Conservation (phyloP, 1,140 invertebrate genomes). For the Drosophila virilis region DNA sequence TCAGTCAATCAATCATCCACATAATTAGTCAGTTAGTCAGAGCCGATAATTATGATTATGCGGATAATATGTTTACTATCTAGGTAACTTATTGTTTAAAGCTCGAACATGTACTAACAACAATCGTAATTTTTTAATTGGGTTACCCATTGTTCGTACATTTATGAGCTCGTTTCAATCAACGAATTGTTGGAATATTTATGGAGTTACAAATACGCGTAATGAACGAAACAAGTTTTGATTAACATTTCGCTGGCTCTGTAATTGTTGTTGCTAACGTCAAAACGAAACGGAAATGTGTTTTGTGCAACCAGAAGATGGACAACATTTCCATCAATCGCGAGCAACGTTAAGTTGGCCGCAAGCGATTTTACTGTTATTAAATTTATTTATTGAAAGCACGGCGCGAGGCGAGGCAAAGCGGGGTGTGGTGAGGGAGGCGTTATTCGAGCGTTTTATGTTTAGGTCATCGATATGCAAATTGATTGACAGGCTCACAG, state of each 20-base stretch:
- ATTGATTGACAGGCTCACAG: constrained; percentile 67
- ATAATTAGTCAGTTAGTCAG: no score
- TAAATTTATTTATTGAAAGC: constrained; percentile 76
- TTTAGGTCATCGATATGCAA: constrained; percentile 71
- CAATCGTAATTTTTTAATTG: neutral
- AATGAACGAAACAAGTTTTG: constrained; percentile 1
- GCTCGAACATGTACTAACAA: no score
- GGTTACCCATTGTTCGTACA: neutral
- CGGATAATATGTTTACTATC: no score
- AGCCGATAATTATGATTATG: no score
- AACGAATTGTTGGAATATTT: constrained; percentile 4
- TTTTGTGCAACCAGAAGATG: neutral
- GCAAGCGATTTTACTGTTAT: constrained; percentile 60
- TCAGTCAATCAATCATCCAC: no score
- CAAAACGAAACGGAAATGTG: no score
- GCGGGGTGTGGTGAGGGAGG: neutral
- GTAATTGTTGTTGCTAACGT: no score
- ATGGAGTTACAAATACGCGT: neutral
- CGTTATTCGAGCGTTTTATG: constrained; percentile 31
- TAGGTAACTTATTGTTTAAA: no score
- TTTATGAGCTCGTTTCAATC: constrained; percentile 2
- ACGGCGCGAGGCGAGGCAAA: neutral
- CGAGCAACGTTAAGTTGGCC: constrained; percentile 39
- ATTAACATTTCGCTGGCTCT: neutral
- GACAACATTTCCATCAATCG: neutral